Evolutionary conservation across 1,140 invertebrate genomes (phyloP).

Genomic region (Euschistus heros): DNA sequence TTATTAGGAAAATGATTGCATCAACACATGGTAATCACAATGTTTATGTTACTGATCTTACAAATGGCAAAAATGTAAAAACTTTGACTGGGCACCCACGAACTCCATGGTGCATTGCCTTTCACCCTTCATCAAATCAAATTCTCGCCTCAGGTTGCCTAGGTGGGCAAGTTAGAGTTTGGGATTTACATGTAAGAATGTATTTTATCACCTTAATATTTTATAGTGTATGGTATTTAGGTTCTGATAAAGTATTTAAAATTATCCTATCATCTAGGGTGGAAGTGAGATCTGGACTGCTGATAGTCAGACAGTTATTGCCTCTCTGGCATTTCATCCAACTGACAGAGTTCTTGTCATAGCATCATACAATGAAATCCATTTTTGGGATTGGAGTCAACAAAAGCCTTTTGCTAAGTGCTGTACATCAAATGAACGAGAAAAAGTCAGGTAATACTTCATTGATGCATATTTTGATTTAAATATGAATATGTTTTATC

Average conservation of each 20-base stretch:
- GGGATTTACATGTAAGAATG: slow-evolving; percentile 72
- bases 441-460: slow-evolving; percentile 56
- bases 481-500: neutral
- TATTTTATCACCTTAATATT: neutral
- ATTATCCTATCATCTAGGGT: slow-evolving; percentile 43
- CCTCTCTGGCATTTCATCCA: slow-evolving; percentile 80
- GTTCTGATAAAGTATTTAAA: too few species aligned
- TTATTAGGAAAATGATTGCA: slow-evolving; percentile 63
- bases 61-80: slow-evolving; percentile 65
- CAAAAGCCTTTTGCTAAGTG: slow-evolving; percentile 62
- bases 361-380: slow-evolving; percentile 71
- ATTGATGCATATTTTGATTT: neutral
- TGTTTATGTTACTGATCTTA: slow-evolving; percentile 76
- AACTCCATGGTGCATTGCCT: slow-evolving; percentile 86
- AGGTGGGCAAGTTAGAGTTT: slow-evolving; percentile 79
- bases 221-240: too few species aligned
- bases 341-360: slow-evolving; percentile 70
- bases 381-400: slow-evolving; percentile 84
- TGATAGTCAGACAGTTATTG: slow-evolving; percentile 59
- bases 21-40: slow-evolving; percentile 87
- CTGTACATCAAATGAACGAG: slow-evolving; percentile 53
- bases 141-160: slow-evolving; percentile 81
- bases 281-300: slow-evolving; percentile 75
- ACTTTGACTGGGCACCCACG: slow-evolving; percentile 72
- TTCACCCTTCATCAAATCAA: slow-evolving; percentile 74